Conservation (phyloP, 1,140 invertebrate genomes). For the Diploscapter pachys region DNA sequence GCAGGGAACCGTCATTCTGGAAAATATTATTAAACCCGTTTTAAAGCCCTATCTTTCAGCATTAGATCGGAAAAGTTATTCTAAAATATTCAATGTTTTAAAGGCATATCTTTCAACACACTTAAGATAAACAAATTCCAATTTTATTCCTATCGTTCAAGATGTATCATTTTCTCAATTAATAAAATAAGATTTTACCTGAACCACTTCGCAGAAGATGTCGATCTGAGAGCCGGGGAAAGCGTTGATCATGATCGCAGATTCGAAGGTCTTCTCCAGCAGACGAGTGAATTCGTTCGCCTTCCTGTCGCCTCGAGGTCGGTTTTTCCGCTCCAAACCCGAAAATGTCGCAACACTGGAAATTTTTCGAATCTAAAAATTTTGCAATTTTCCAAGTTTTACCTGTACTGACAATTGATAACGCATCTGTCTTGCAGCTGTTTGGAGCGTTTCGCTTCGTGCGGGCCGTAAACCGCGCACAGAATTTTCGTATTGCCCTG, state of each 20-base stretch:
- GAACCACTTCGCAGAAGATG: conserved; percentile 81
- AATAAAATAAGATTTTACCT: conserved; percentile 7
- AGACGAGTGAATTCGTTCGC: conserved; percentile 84
- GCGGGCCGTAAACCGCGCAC: conserved; percentile 85
- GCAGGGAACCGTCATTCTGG: conserved; percentile 85
- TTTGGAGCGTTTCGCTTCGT: conserved; percentile 70
- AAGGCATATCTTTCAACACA: neutral
- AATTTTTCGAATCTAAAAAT: neutral
- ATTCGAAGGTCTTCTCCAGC: conserved; percentile 79
- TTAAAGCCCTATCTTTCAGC: too few species aligned
- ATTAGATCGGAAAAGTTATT: neutral
- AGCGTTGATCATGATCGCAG: conserved; percentile 80
- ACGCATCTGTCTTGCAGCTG: conserved; percentile 59
- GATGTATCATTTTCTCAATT: too few species aligned
- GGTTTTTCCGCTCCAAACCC: conserved; percentile 69
- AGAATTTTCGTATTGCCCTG: conserved; percentile 79
- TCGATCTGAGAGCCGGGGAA: conserved; percentile 93
- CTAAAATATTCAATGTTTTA: neutral
- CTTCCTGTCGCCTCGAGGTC: conserved; percentile 66
- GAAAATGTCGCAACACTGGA: conserved; percentile 87
- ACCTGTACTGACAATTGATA: conserved; percentile 79
- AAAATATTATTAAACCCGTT: conserved; percentile 46
- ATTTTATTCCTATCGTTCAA: too few species aligned
- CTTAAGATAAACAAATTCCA: too few species aligned
- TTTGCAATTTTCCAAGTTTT: neutral